These are phyloP conservation scores for Scelioninae gen. 2 DNA, from an alignment of 2,888 invertebrate species.

Conservation along the genomic window DNA sequence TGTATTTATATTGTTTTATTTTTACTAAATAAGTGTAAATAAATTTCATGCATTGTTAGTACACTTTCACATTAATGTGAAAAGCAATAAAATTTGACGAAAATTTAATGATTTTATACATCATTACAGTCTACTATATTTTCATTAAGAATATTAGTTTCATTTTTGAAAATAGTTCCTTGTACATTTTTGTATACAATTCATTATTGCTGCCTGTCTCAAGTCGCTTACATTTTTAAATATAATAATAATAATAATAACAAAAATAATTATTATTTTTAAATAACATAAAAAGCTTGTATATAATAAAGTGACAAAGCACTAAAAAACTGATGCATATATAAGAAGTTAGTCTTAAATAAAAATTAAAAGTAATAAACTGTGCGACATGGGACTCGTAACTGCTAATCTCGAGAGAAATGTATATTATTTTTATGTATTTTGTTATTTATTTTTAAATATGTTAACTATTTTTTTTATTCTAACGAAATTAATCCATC, in stretches of 20 bases:
- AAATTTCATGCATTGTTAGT: too few relatives aligned
- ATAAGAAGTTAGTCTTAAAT: conserved; percentile 32
- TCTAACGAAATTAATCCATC: conserved; percentile 82
- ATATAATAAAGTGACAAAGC: conserved; percentile 28
- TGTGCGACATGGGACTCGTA: conserved; percentile 37
- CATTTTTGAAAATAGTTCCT: background rate
- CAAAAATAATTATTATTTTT: conserved; percentile 44
- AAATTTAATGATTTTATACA: too few relatives aligned
- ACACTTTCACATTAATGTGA: too few relatives aligned
- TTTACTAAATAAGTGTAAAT: too few relatives aligned
- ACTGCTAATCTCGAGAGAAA: conserved; percentile 41
- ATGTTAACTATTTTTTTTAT: conserved; percentile 3
- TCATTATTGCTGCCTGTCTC: conserved; percentile 21
- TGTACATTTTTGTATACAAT: background rate
- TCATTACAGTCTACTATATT: too few relatives aligned
- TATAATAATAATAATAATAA: conserved; percentile 51
- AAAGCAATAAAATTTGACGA: too few relatives aligned
- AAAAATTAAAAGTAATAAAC: conserved; percentile 30
- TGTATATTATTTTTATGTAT: conserved; percentile 39
- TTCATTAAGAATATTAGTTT: background rate
- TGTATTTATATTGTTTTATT: too few relatives aligned
- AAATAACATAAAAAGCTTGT: conserved; percentile 49
- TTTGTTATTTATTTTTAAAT: conserved; percentile 20
- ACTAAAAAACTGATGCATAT: conserved; percentile 37
- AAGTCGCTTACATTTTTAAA: conserved; percentile 28